Conservation (phyloP, 2,113 vertebrate genomes). For the Callithrix jacchus region DNA sequence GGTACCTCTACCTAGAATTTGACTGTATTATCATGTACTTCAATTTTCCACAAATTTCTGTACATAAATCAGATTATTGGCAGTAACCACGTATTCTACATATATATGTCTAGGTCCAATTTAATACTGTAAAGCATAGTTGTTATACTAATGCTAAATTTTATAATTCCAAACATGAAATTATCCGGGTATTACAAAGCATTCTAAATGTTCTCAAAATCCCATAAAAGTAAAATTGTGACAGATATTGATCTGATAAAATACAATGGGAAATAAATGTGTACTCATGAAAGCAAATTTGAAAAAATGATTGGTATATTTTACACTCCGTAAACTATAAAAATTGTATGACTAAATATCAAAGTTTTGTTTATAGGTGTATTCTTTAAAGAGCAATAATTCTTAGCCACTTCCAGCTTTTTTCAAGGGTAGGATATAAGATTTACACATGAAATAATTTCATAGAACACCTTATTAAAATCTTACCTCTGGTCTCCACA, state of each 20-base stretch:
- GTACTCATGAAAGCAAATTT: background rate
- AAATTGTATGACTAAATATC: background rate
- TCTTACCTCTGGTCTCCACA: background rate
- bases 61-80: background rate
- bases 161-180: background rate
- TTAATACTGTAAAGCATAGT: background rate
- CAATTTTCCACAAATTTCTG: background rate
- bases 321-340: background rate
- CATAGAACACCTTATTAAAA: background rate
- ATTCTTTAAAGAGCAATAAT: background rate
- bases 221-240: background rate
- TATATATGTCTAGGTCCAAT: background rate
- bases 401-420: background rate
- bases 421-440: background rate
- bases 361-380: background rate
- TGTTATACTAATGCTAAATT: background rate
- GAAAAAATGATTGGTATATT: background rate
- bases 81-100: background rate
- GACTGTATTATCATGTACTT: background rate
- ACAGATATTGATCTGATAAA: background rate
- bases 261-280: background rate
- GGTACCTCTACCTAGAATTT: background rate
- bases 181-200: background rate
- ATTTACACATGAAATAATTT: background rate
- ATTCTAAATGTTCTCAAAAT: background rate